These are phyloP conservation scores for Macaria notata DNA, from an alignment of 2,888 invertebrate genomes.

Conservation along the genomic window DNA sequence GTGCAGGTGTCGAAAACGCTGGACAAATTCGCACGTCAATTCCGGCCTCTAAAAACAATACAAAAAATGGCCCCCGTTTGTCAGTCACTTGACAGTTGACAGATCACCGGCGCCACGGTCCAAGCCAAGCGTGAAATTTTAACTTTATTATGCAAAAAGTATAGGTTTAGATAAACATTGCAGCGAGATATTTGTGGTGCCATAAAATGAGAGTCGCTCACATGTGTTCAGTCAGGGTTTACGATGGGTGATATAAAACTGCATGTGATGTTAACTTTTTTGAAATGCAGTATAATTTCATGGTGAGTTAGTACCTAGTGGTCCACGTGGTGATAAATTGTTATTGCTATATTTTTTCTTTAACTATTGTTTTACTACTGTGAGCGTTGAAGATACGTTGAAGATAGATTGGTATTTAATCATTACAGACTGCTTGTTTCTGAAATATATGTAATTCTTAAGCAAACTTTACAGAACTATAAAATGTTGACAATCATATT, in stretches of 20 bases:
- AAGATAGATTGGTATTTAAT: neutral
- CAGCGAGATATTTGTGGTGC: constrained; percentile 22
- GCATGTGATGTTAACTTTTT: neutral
- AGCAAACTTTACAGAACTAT: neutral
- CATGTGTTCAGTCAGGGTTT: constrained; percentile 8
- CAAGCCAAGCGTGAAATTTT: constrained; percentile 30
- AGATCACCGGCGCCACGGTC: constrained; percentile 38
- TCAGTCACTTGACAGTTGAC: constrained; percentile 38
- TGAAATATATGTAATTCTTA: neutral
- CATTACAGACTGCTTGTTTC: neutral
- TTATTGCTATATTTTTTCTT: neutral
- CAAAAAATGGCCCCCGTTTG: constrained; percentile 24
- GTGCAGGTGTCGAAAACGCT: constrained; percentile 2
- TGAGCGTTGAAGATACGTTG: neutral
- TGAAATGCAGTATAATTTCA: neutral
- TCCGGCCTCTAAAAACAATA: constrained; percentile 5
- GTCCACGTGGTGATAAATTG: neutral
- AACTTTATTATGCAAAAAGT: constrained; percentile 39
- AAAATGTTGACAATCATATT: neutral
- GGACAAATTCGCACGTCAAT: constrained; percentile 3
- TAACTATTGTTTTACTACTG: neutral
- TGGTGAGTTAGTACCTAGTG: neutral
- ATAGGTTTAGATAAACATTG: constrained; percentile 23
- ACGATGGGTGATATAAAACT: neutral
- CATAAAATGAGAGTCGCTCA: constrained; percentile 15